phyloP scores from a whole-genome alignment of 1,140 invertebrate genomes.

The Whitmania pigra region DNA sequence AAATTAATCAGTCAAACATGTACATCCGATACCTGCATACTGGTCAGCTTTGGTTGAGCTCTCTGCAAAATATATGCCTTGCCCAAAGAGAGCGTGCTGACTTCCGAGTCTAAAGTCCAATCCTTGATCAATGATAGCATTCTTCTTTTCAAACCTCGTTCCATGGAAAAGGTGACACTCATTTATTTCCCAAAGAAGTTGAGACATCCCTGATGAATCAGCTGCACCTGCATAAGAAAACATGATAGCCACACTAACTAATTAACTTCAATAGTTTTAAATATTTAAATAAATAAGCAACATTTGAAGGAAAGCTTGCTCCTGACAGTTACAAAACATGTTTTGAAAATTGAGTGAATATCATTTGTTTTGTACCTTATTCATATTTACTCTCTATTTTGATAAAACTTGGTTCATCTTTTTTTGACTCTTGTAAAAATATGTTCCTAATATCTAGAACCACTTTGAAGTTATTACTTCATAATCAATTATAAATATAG shows the following conservation, averaged over 20 bases:
- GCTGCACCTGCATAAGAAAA: neutral
- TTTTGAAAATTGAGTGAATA: neutral
- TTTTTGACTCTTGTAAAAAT: no score
- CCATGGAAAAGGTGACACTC: slow-evolving; percentile 30
- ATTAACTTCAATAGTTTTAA: neutral
- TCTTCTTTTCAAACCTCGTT: slow-evolving; percentile 26
- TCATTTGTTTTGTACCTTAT: neutral
- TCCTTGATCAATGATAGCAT: slow-evolving; percentile 26
- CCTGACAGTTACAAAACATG: neutral
- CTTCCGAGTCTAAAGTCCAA: slow-evolving; percentile 26
- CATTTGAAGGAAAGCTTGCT: neutral
- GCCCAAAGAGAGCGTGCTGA: slow-evolving; percentile 27
- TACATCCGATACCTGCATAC: slow-evolving; percentile 27
- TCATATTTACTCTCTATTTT: neutral
- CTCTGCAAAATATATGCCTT: slow-evolving; percentile 29
- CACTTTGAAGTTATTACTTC: no score
- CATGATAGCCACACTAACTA: neutral
- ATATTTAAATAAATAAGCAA: neutral
- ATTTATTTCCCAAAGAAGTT: slow-evolving; percentile 26
- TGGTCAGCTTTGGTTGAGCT: slow-evolving; percentile 32
- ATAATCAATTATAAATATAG: no score
- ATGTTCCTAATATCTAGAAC: no score
- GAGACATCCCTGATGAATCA: neutral
- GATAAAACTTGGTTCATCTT: no score
- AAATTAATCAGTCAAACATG: neutral